Evolutionary conservation across 2,113 vertebrate genomes (phyloP).

Genomic region (Pituophis catenifer): DNA sequence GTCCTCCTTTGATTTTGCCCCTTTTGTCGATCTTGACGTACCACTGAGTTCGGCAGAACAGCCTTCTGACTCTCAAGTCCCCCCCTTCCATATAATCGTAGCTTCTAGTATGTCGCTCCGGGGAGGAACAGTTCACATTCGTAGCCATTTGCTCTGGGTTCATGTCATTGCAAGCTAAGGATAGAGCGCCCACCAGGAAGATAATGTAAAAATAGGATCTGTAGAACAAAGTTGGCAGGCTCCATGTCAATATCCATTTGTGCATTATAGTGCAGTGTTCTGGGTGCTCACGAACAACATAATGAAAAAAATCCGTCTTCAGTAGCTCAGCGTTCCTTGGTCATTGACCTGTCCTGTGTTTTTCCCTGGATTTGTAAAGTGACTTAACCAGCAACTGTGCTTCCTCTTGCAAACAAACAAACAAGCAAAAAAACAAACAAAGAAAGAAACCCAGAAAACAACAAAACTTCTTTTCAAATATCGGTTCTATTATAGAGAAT

Average conservation of each 20-base stretch:
- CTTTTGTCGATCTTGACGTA: conserved; percentile 93
- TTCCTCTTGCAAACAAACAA: conserved; percentile 23
- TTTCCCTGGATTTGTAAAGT: conserved; percentile 64
- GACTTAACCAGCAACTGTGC: conserved; percentile 57
- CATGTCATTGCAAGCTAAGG: conserved; percentile 91
- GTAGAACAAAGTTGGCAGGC: conserved; percentile 93
- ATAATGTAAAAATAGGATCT: conserved; percentile 90
- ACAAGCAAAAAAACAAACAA: neutral
- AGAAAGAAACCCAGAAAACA: neutral
- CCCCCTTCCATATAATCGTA: conserved; percentile 99
- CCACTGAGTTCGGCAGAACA: conserved; percentile 97
- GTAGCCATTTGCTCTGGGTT: conserved; percentile 91
- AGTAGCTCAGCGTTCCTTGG: conserved; percentile 55
- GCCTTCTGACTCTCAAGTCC: conserved; percentile 93
- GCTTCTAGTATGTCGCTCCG: conserved; percentile 93
- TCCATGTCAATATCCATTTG: conserved; percentile 98
- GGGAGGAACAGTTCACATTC: conserved; percentile 95
- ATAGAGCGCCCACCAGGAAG: conserved; percentile 88
- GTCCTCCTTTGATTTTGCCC: conserved; percentile 93
- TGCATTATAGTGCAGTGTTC: conserved; percentile 97
- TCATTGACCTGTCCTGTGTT: conserved; percentile 72
- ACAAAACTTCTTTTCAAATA: conserved; percentile 64
- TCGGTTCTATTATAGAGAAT: conserved; percentile 55
- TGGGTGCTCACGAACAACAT: conserved; percentile 91
- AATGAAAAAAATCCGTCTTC: conserved; percentile 83